Conservation (phyloP, 2,888 invertebrate species). For the Thysanoteuthis rhombus region DNA sequence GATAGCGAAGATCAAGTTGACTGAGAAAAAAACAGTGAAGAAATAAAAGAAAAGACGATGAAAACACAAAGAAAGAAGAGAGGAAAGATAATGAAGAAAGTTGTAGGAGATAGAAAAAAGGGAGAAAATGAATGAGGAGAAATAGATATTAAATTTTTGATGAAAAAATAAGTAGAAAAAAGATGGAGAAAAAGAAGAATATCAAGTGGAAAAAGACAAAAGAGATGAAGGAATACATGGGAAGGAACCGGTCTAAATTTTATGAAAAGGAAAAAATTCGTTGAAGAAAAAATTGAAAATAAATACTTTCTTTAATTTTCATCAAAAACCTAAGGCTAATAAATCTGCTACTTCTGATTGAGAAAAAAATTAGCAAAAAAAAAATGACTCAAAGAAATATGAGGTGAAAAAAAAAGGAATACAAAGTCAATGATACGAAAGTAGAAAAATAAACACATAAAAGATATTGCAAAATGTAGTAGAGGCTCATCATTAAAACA, state of each 20-base stretch:
- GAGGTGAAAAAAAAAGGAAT: background rate
- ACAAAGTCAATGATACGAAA: background rate
- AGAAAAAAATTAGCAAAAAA: background rate
- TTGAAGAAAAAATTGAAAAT: background rate
- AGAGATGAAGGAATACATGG: background rate
- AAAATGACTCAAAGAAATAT: background rate
- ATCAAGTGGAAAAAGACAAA: background rate
- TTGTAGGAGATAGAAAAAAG: no score
- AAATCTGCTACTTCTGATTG: background rate
- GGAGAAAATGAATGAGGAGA: background rate
- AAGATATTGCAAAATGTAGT: background rate
- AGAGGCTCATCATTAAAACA: background rate
- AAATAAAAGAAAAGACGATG: background rate
- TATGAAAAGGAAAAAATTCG: background rate
- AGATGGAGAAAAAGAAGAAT: background rate
- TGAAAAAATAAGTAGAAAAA: background rate
- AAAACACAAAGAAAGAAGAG: no score
- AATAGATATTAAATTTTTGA: no score
- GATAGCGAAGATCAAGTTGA: background rate
- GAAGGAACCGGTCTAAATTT: no score
- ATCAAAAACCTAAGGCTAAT: no score
- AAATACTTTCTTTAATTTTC: background rate
- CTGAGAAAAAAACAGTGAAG: background rate
- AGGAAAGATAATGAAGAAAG: background rate
- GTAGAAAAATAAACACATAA: background rate